A percentile compares a stretch with the other conserved stretches of the same genome.
phyloP scores from a whole-genome alignment of 2,797 vertebrate genomes.

The Trachurus trachurus region DNA sequence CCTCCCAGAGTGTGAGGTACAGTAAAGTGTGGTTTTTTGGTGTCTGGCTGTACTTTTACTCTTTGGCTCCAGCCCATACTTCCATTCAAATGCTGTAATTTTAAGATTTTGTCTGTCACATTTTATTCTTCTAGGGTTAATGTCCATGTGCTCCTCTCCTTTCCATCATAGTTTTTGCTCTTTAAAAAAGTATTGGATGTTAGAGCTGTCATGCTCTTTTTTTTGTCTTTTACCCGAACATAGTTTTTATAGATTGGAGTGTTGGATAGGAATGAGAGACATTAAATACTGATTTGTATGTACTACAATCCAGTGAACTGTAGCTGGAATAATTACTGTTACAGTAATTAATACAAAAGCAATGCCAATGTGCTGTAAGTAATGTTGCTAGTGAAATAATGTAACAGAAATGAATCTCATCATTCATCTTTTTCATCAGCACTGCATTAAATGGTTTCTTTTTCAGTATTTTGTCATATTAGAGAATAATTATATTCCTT shows the following conservation, averaged over 20 bases:
- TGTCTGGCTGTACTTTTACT: slow-evolving; percentile 31
- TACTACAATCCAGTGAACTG: slow-evolving; percentile 12
- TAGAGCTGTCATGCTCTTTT: background rate
- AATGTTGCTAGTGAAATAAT: slow-evolving; percentile 11
- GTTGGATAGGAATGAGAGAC: background rate
- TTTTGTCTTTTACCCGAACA: background rate
- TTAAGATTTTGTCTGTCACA: slow-evolving; percentile 28
- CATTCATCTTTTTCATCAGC: background rate
- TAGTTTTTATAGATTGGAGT: background rate
- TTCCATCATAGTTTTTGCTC: slow-evolving; percentile 11
- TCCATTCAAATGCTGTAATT: slow-evolving; percentile 42
- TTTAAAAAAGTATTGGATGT: slow-evolving; percentile 38
- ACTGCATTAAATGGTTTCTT: background rate
- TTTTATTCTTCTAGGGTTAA: slow-evolving; percentile 47
- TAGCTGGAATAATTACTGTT: slow-evolving; percentile 26
- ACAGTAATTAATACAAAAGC: slow-evolving; percentile 35
- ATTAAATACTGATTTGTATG: slow-evolving; percentile 5
- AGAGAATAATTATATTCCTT: background rate
- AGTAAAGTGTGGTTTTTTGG: slow-evolving; percentile 41
- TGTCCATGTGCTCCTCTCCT: background rate
- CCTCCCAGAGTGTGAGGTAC: slow-evolving; percentile 49
- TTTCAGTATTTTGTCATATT: background rate
- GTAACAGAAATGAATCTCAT: background rate
- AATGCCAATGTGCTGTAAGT: slow-evolving; percentile 24
- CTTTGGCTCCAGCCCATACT: slow-evolving; percentile 36